Percentiles rank a stretch among this genome's conserved stretches.
Conservation (phyloP, 2,113 vertebrate species). For the Elanus axillaris region DNA sequence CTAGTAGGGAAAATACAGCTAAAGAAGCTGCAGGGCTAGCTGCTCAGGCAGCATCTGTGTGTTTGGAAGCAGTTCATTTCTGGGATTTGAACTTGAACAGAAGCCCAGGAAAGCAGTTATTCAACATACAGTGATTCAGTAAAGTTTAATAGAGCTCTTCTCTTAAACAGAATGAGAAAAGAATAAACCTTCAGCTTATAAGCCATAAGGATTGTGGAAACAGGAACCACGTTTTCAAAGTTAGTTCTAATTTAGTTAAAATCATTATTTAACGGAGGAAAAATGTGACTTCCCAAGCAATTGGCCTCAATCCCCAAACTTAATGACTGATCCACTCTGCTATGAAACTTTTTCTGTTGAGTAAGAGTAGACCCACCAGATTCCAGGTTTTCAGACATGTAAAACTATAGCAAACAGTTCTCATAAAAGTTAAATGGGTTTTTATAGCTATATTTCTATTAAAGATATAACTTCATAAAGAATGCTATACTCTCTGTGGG, state of each 20-base stretch:
- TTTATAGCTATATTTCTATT: neutral
- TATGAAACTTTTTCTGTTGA: neutral
- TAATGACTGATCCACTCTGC: neutral
- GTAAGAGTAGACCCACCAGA: rapidly evolving
- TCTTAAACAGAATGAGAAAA: neutral
- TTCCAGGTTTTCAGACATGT: neutral
- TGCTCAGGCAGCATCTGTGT: neutral
- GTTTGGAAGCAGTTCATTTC: neutral
- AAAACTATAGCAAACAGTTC: neutral
- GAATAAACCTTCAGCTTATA: neutral
- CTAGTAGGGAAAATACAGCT: neutral
- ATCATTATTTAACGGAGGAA: neutral
- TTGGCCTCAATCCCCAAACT: neutral
- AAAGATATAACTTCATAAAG: neutral
- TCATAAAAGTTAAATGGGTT: rapidly evolving
- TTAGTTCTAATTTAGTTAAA: neutral
- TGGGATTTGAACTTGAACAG: neutral
- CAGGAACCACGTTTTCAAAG: neutral
- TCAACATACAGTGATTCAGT: neutral
- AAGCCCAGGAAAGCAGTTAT: neutral
- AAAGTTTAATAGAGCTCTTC: neutral
- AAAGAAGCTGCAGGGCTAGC: neutral
- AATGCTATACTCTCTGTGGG: neutral
- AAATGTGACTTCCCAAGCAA: neutral
- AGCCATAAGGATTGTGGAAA: neutral